Percentiles rank a stretch among this genome's conserved stretches.
These are phyloP conservation scores for Neogobius melanostomus DNA, from an alignment of 2,113 vertebrate genomes.

Conservation along the genomic window DNA sequence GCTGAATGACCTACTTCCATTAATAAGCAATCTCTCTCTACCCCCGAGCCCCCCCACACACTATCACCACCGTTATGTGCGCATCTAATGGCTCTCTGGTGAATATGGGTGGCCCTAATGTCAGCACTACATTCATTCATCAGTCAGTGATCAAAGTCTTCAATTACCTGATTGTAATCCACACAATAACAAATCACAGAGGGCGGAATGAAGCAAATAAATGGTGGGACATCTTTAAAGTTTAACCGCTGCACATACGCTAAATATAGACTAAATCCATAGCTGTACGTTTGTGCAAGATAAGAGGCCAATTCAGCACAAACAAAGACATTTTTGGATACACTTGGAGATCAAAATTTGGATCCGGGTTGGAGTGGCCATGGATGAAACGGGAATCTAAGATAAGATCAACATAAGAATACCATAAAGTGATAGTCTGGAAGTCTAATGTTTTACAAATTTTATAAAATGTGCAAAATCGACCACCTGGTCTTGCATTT, in stretches of 20 bases:
- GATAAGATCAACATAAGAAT: no score
- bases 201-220: constrained; percentile 49
- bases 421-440: no score
- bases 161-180: constrained; percentile 63
- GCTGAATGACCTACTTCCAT: constrained; percentile 78
- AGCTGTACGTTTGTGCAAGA: constrained; percentile 26
- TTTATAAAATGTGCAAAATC: no score
- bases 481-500: no score
- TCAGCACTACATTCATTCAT: constrained; percentile 60
- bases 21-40: constrained; percentile 75
- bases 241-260: constrained; percentile 22
- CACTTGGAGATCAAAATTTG: neutral
- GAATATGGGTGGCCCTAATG: constrained; percentile 57
- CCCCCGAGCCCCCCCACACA: constrained; percentile 42
- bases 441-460: no score
- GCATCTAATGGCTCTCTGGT: constrained; percentile 64
- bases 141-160: constrained; percentile 54
- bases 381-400: no score
- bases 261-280: constrained; percentile 49
- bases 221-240: constrained; percentile 53
- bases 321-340: constrained; percentile 33
- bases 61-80: constrained; percentile 23
- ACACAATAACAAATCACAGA: constrained; percentile 50
- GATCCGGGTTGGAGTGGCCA: neutral
- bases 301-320: constrained; percentile 22